phyloP scores from a whole-genome alignment of 2,797 vertebrate species.

The Psittacula echo region DNA sequence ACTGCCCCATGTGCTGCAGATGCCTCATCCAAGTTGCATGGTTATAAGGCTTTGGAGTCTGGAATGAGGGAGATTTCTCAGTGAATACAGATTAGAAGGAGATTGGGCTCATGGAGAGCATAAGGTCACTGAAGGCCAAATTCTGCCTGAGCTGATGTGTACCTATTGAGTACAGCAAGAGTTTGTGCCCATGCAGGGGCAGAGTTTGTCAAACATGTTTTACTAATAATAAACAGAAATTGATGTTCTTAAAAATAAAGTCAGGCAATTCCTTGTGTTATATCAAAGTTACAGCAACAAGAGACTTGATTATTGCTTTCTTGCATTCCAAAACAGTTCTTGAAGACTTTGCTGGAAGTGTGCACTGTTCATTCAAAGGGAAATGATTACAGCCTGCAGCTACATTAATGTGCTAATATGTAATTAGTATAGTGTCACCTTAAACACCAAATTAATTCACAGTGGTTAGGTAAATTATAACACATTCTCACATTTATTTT shows the following conservation, averaged over 20 bases:
- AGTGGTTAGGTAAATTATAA: slow-evolving; percentile 13
- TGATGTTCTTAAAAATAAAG: slow-evolving; percentile 23
- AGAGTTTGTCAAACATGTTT: background rate
- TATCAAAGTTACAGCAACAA: background rate
- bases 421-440: slow-evolving; percentile 47
- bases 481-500: background rate
- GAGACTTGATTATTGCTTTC: slow-evolving; percentile 26
- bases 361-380: background rate
- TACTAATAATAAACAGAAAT: slow-evolving; percentile 19
- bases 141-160: background rate
- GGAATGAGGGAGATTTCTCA: background rate
- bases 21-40: background rate
- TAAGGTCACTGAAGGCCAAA: background rate
- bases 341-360: background rate
- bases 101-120: background rate
- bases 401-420: slow-evolving; percentile 30
- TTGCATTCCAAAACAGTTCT: slow-evolving; percentile 31
- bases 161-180: background rate
- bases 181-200: background rate
- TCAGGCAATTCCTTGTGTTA: background rate
- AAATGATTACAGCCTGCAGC: slow-evolving; percentile 17
- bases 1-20: background rate
- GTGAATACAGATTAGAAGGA: background rate
- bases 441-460: slow-evolving; percentile 54
- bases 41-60: background rate